phyloP scores from a whole-genome alignment of 2,113 vertebrate species.

The Scatophagus argus region DNA sequence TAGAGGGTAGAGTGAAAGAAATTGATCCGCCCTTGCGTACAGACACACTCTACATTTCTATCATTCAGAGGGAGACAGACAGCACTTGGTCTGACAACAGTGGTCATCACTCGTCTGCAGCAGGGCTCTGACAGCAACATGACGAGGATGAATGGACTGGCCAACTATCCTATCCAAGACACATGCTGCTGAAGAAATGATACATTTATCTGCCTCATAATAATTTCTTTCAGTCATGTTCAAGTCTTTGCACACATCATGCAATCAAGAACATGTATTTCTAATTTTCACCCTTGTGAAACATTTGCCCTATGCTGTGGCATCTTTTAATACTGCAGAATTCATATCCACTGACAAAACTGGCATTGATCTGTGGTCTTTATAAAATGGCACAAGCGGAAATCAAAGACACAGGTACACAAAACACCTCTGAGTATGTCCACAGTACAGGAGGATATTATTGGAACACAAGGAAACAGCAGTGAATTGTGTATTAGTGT shows the following conservation, averaged over 20 bases:
- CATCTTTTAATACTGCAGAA: constrained; percentile 6
- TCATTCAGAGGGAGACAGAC: constrained; percentile 78
- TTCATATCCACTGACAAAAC: not conserved
- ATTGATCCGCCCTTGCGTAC: constrained; percentile 77
- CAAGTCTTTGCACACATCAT: constrained; percentile 2
- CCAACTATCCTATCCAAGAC: constrained; percentile 61
- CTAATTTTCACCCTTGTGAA: not conserved
- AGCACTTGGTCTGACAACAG: constrained; percentile 66
- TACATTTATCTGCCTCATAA: constrained; percentile 58
- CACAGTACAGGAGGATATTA: constrained; percentile 46
- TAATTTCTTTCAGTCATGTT: constrained; percentile 53
- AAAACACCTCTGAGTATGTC: constrained; percentile 24
- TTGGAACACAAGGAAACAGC: constrained; percentile 63
- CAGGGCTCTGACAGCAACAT: constrained; percentile 80
- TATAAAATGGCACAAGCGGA: constrained; percentile 4
- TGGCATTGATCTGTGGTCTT: constrained; percentile 9
- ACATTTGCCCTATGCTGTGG: not conserved
- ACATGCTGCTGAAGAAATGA: constrained; percentile 48
- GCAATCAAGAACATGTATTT: not conserved
- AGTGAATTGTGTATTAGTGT: constrained; percentile 61
- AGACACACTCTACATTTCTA: constrained; percentile 78
- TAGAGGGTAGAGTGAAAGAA: constrained; percentile 65
- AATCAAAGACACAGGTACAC: not conserved
- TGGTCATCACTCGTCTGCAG: constrained; percentile 81
- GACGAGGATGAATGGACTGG: constrained; percentile 79